phyloP scores from a whole-genome alignment of 1,140 invertebrate species.

The Psix sp. region DNA sequence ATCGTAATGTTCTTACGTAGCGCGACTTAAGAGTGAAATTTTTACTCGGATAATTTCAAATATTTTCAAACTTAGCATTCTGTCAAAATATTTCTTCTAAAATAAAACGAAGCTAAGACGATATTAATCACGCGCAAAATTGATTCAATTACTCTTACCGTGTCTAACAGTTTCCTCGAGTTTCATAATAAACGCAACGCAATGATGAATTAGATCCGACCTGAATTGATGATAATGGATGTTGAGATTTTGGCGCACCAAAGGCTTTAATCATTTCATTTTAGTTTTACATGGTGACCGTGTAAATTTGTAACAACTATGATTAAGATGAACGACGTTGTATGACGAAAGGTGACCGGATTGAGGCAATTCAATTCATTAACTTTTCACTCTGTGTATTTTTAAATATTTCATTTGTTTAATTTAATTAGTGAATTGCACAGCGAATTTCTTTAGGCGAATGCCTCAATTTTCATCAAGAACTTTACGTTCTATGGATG shows the following conservation, averaged over 20 bases:
- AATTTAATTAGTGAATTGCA: too few relatives aligned
- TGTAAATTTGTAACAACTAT: conserved; percentile 21
- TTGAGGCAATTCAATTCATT: too few relatives aligned
- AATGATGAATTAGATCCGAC: conserved; percentile 42
- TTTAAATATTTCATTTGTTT: too few relatives aligned
- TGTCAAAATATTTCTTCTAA: conserved; percentile 21
- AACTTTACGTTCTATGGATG: too few relatives aligned
- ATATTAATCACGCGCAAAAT: conserved; percentile 36
- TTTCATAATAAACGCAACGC: conserved; percentile 24
- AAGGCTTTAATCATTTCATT: conserved; percentile 42
- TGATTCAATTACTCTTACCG: conserved; percentile 41
- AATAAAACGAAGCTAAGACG: conserved; percentile 7
- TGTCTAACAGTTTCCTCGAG: conserved; percentile 42
- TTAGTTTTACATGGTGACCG: conserved; percentile 21
- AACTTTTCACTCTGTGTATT: too few relatives aligned
- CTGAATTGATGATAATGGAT: conserved; percentile 48
- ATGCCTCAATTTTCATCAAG: too few relatives aligned
- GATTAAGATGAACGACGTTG: conserved; percentile 25
- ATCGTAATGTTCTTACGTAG: conserved; percentile 26
- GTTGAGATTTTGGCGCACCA: conserved; percentile 19
- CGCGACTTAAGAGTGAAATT: conserved; percentile 3
- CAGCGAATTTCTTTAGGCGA: too few relatives aligned
- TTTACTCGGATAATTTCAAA: neutral
- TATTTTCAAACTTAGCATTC: neutral
- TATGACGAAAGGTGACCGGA: conserved; percentile 1